Base-by-base conservation (phyloP, 1,140 invertebrate genomes). In the Pinna nobilis region DNA sequence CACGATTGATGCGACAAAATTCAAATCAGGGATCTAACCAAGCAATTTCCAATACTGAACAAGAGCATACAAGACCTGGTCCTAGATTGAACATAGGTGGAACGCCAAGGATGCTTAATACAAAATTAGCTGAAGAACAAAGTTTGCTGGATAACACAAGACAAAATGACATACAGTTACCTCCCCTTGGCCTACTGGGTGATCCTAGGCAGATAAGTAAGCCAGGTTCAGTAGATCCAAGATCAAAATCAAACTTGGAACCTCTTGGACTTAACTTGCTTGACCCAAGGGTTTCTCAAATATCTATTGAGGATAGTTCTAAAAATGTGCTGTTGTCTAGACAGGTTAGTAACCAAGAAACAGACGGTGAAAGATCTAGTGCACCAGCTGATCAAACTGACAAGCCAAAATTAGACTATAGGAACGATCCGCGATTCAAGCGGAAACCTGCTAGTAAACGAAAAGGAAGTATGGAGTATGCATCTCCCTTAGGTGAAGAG, bases 341-440 rank as follows among this genome's bases (percentile, higher is more conserved):
- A 55, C 72, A 75, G 39, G 49, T 41, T 18, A 80, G 77, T 72
- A 70, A 79, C 33, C 55, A 69, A 60, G 66, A 60, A 35, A 41
- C 64, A 32, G 67, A 72, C 39, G 59, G 70, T 50, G 74, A 76
- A 51, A 39, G 66, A 60, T 51, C 39, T 41, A 70, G 70, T 51
- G 75, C 70, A 28, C 25, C 73, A 61, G 55, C 55, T 33, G 50
- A 61, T 37, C 59, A 66, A 18, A 53, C 66, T 13, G 70, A 79
- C 33, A 80, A 80, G 75, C 72, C 66, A 28, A 84, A 84, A 76
- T 73, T 86, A 72, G 84, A 85, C 60, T 78, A 87, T 78, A 74
- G 86, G 35, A 85, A 85, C 81, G 84, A 87, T 74, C 86, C 86
- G 20, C 69, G 84, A 33, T 87, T 87, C 60, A 86, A 84, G 69